A percentile compares a stretch with the other conserved stretches of the same genome.
Conservation (phyloP, 30 jellyfish, hydroid and myxozoan genomes). For the Aurelia sp. region DNA sequence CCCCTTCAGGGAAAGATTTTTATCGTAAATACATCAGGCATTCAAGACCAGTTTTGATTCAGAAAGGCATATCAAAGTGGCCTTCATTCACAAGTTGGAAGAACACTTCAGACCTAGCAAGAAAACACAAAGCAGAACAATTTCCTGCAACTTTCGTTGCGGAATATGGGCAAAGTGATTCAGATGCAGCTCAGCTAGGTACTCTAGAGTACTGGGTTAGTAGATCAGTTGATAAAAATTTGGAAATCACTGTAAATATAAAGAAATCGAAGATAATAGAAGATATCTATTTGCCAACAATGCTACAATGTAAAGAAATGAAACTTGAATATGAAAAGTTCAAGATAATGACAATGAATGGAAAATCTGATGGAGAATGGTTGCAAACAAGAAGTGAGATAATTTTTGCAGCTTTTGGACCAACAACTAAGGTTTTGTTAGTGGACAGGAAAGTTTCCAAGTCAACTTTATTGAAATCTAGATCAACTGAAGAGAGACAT, state of each 20-base stretch:
- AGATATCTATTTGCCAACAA: constrained; percentile 69
- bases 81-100: constrained; percentile 23
- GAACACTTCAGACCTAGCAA: constrained; percentile 24
- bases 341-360: constrained; percentile 18
- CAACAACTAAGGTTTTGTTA: constrained; percentile 1
- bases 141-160: not conserved
- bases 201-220: constrained; percentile 20
- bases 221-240: constrained; percentile 15
- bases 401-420: constrained; percentile 2
- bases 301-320: constrained; percentile 80
- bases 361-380: not conserved
- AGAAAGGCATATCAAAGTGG: constrained; percentile 29
- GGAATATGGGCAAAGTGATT: too few relatives aligned
- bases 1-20: constrained; percentile 80
- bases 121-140: not conserved
- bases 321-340: not conserved
- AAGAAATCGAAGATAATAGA: constrained; percentile 45
- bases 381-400: constrained; percentile 18
- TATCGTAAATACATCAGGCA: constrained; percentile 48
- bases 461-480: not conserved
- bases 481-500: not conserved
- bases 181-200: not conserved
- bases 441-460: constrained; percentile 17
- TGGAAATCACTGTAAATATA: constrained; percentile 34
- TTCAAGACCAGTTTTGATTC: constrained; percentile 61